Conservation (phyloP, 2,888 invertebrate species). For the Platycheirus albimanus region DNA sequence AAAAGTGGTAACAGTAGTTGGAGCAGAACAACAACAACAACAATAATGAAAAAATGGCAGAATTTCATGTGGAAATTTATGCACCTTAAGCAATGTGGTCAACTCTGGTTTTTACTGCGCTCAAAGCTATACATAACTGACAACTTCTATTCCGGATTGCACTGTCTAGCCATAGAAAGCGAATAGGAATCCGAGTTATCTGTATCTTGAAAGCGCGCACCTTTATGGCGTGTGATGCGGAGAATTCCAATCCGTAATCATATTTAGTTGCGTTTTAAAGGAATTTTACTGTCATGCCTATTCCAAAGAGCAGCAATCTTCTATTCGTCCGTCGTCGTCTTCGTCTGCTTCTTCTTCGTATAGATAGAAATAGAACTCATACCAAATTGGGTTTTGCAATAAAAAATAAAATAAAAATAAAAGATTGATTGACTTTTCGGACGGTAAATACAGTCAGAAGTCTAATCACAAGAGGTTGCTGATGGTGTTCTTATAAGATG, state of each 20-base stretch:
- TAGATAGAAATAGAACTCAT: background rate
- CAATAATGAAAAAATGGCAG: constrained; percentile 1
- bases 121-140: background rate
- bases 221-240: constrained; percentile 40
- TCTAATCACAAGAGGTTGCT: background rate
- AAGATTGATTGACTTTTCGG: constrained; percentile 39
- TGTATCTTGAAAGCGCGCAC: constrained; percentile 43
- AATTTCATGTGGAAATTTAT: constrained; percentile 56
- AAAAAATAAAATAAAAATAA: no score
- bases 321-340: background rate
- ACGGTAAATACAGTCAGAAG: constrained; percentile 1
- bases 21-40: background rate
- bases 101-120: constrained; percentile 14
- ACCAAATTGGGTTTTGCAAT: constrained; percentile 23
- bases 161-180: constrained; percentile 60
- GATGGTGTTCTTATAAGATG: background rate
- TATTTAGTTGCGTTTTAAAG: constrained; percentile 52
- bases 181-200: constrained; percentile 54
- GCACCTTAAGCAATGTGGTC: constrained; percentile 60
- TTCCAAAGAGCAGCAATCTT: background rate
- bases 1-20: background rate
- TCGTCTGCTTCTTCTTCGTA: no score
- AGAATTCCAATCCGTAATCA: constrained; percentile 51
- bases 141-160: constrained; percentile 17
- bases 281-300: constrained; percentile 52